Base-by-base conservation (phyloP, 2,888 invertebrate genomes). In the Sicus ferrugineus region DNA sequence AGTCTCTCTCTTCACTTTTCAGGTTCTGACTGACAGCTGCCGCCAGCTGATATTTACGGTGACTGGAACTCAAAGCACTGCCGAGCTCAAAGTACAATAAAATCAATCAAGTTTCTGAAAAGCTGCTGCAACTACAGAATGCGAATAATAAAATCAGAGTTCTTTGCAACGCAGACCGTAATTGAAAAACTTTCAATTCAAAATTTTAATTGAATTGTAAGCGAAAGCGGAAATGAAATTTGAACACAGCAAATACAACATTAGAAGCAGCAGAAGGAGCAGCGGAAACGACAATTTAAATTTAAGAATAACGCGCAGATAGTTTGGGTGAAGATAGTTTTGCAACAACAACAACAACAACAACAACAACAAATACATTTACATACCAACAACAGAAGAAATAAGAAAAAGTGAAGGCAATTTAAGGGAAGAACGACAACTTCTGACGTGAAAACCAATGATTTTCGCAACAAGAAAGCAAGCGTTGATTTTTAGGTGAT, bases 341-440 rank as follows among this genome's bases (percentile, higher is more conserved):
- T 14, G 38, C 7, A 14, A 38, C 7, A 69, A 72, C 59, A 56
- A 58, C 70, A 72, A 70, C 70, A 72, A 59, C 50, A n/a, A n/a
- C n/a, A n/a, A n/a, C n/a, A n/a, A n/a, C n/a, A n/a, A n/a, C n/a
- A n/a, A n/a, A n/a, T n/a, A 68, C 58, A 70, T 58, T n/a, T 30
- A 19, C 11, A 46, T 30, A 26, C 58, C 19, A 65, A 50, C 50
- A 52, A 34, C 31, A 50, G 52, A 65, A 54, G 7, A 38, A 9
- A 38, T 38, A 9, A 9, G 14, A 38, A 38, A 14, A 38, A 38
- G 14, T n/a, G n/a, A n/a, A n/a, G n/a, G n/a, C n/a, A n/a, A n/a
- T n/a, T n/a, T n/a, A n/a, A n/a, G n/a, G n/a, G n/a, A n/a, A n/a
- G n/a, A n/a, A n/a, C n/a, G n/a, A n/a, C n/a, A n/a, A n/a, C n/a